A percentile compares a stretch with the other conserved stretches of the same genome.
Evolutionary conservation across 2,888 invertebrate genomes (phyloP).

Genomic region (Himalopsyche tibetana): DNA sequence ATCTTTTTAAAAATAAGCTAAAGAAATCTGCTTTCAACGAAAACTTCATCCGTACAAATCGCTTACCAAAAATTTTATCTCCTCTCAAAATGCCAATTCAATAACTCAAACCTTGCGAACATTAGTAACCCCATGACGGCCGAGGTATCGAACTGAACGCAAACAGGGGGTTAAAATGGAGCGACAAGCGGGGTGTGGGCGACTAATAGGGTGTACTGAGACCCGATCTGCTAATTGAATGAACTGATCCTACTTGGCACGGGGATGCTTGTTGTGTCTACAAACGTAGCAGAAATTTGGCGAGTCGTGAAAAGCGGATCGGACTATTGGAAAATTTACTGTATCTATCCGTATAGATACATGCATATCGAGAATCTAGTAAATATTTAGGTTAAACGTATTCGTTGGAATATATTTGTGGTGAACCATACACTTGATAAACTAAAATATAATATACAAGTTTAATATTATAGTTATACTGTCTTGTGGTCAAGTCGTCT

Average conservation of each 20-base stretch:
- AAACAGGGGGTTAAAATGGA: slow-evolving; percentile 32
- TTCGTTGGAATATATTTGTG: too few species aligned
- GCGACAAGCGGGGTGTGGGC: neutral
- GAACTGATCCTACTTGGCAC: slow-evolving; percentile 56
- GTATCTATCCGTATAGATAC: neutral
- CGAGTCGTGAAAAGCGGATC: neutral
- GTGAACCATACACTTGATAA: too few species aligned
- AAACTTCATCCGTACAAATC: too few species aligned
- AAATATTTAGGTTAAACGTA: too few species aligned
- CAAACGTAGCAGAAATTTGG: neutral
- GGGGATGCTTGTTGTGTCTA: slow-evolving; percentile 41
- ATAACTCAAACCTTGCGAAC: neutral
- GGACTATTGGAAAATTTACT: neutral
- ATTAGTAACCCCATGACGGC: neutral
- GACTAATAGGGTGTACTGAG: slow-evolving; percentile 32
- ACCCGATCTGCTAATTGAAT: slow-evolving; percentile 58
- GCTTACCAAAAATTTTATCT: too few species aligned
- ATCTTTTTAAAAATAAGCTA: too few species aligned
- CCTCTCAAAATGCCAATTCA: neutral
- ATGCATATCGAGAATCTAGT: too few species aligned
- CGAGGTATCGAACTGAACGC: slow-evolving; percentile 24
- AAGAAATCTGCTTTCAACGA: too few species aligned
- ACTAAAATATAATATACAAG: too few species aligned
- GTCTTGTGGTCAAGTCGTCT: too few species aligned
- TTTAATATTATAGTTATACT: too few species aligned